Base-by-base conservation (phyloP, 2,797 vertebrate species). In the Sebastolobus altivelis region DNA sequence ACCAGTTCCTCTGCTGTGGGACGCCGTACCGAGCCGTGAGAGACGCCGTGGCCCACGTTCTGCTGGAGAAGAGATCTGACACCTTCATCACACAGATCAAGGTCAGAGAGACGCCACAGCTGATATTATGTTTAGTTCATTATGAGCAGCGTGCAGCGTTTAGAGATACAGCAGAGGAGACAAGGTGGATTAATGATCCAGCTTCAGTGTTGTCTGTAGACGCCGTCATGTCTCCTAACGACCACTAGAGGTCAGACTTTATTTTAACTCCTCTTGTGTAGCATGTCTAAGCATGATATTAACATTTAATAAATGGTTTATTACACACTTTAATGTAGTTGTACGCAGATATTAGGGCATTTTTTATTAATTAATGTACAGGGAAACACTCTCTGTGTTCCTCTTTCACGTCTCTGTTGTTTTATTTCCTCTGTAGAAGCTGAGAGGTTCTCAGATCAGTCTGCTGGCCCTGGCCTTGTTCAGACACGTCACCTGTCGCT, bases 1-100 rank as follows among this genome's bases (percentile, higher is more conserved):
- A 96, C 81, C 86, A 58, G 61, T 95, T 94, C 87, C 87, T 96
- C 56, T 95, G 94, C 88, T 94, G 90, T 4, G 95, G 94, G 38
- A 4, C 37, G 8, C 4, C 66, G 0, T 96, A 96, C 85, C 62
- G 49, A 46, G 52, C 4, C 9, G 7, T 93, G 67, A 94, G 93
- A 74, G 65, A 94, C 6, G 86, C 81, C 3, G 84, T 95, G 80
- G 65, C 31, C n/a, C 70, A 18, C 54, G 87, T 89, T 9, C 74
- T 95, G 9, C 56, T 92, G 69, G 89, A 88, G 1, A 72, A 81
- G 40, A 70, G 1, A 6, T 52, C 78, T 0, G 66, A 90, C 22
- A 0, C 11, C 16, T 84, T 95, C 62, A 43, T 8, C 69, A 49
- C 67, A 6, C 43, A 87, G 11, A 67, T 95, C 4, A 68, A 91